Conservation (phyloP, 1,140 invertebrate species). For the Brachystomella parvula region DNA sequence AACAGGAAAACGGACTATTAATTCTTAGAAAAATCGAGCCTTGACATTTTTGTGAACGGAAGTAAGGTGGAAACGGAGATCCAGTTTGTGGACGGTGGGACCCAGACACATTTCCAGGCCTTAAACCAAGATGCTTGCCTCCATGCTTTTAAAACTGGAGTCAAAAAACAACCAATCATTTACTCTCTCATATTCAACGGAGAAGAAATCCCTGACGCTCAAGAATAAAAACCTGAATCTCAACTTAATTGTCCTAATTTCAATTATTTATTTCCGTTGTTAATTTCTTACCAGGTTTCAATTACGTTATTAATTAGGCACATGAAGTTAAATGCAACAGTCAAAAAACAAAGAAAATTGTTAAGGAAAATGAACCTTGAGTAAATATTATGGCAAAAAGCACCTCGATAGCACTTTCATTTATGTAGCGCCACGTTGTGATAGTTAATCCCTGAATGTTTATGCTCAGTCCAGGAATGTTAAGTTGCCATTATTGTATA, state of each 20-base stretch:
- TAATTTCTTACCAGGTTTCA: too few species aligned
- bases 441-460: too few species aligned
- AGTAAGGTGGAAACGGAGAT: slow-evolving; percentile 56
- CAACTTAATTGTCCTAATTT: not conserved
- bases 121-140: slow-evolving; percentile 26
- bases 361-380: too few species aligned
- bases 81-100: slow-evolving; percentile 70
- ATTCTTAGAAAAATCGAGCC: slow-evolving; percentile 63
- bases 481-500: too few species aligned
- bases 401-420: too few species aligned
- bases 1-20: slow-evolving; percentile 19
- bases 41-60: slow-evolving; percentile 72
- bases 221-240: slow-evolving; percentile 20
- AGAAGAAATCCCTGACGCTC: slow-evolving; percentile 34
- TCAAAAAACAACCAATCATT: slow-evolving; percentile 36
- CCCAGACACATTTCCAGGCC: slow-evolving; percentile 63
- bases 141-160: slow-evolving; percentile 34
- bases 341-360: too few species aligned
- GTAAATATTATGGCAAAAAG: too few species aligned
- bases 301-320: too few species aligned
- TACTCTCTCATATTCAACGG: slow-evolving; percentile 34
- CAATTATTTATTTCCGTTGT: too few species aligned
- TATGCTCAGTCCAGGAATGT: too few species aligned
- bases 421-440: too few species aligned
- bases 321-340: too few species aligned